Evolutionary conservation across 2,797 vertebrate species (phyloP), one percentile per base, ranked within the genome.

Genomic region (Spea hammondii): DNA sequence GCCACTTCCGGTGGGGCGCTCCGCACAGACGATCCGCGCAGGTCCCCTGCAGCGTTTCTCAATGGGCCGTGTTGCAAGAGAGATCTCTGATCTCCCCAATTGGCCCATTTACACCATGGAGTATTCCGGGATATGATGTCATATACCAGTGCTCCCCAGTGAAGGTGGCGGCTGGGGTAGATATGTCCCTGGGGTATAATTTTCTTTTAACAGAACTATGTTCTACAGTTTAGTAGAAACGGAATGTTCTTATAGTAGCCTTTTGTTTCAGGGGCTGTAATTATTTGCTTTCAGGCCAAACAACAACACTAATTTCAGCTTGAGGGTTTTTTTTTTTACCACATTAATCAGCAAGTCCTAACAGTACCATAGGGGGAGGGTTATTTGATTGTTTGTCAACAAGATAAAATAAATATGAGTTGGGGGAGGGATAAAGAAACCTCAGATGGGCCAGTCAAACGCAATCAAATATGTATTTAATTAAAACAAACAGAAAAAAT

Each of bases 401-500:
- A 91, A 89, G 86, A 89, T 70, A 84, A 90, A 92, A 91, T 90
- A 93, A 45, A 93, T 89, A 94, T 90, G 89, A 90, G 88, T 45
- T 13, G 53, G 46, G 50, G 4, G 12, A 8, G 13, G 10, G 32
- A 5, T 4, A 55, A 50, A 76, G 45, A 86, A 77, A 83, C 70
- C 82, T 87, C 84, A 0, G 86, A 87, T 85, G 85, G 87, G 88
- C 82, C 84, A 91, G 90, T 93, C 91, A 91, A 92, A 93, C 88
- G 90, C 91, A 93, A 92, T 92, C 90, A 92, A 92, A 94, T 94
- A 93, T 94, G 91, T 93, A 91, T 92, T 92, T 93, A 94, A 94
- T 94, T 93, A 93, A 93, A 93, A 89, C 91, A 93, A 93, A 92
- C 91, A 91, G 89, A 93, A 93, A 93, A 90, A 93, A 91, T 32